A percentile compares a stretch with the other conserved stretches of the same genome.
Evolutionary conservation across 2,797 vertebrate species (phyloP).

Genomic region (Ficedula albicollis): DNA sequence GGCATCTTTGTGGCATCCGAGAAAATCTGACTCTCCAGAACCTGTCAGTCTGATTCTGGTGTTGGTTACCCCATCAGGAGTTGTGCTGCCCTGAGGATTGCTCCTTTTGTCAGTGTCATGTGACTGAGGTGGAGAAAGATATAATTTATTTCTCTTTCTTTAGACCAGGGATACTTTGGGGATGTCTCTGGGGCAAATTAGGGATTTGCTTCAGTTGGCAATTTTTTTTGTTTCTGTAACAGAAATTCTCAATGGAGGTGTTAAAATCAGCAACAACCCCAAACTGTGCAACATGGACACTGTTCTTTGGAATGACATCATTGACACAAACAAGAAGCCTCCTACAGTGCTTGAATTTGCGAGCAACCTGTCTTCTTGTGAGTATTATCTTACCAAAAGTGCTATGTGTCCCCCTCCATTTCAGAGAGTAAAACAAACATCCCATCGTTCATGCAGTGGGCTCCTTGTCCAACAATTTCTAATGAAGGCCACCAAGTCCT

Average conservation of each 20-base stretch:
- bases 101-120: background rate
- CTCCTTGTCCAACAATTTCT: background rate
- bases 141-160: background rate
- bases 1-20: background rate
- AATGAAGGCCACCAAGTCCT: background rate
- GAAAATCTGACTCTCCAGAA: background rate
- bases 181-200: background rate
- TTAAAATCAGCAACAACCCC: conserved; percentile 82
- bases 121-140: background rate
- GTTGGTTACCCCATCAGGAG: background rate
- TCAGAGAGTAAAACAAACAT: background rate
- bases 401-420: background rate
- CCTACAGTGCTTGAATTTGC: conserved; percentile 65
- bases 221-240: background rate
- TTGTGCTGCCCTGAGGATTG: background rate
- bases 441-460: background rate
- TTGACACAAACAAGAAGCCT: conserved; percentile 69
- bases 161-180: background rate
- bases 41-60: background rate
- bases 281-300: conserved; percentile 87
- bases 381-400: conserved; percentile 54
- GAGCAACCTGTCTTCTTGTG: conserved; percentile 74
- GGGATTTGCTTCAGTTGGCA: background rate
- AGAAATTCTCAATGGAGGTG: conserved; percentile 94
- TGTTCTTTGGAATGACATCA: conserved; percentile 90